These are phyloP conservation scores for Cheilinus undulatus DNA, from an alignment of 2,113 vertebrate genomes.

Conservation along the genomic window DNA sequence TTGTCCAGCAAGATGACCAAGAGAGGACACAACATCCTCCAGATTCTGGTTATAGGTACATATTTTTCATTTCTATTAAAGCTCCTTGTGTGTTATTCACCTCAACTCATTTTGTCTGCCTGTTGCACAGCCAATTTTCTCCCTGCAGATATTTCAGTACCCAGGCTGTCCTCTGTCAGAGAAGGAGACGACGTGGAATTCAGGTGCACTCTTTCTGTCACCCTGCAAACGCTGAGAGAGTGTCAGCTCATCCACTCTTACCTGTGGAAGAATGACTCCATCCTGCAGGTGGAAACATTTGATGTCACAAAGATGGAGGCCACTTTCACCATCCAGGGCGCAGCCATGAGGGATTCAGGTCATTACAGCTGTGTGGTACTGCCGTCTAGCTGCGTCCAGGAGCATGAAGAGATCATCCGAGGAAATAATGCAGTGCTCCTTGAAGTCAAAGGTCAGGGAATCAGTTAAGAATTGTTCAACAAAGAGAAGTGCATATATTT, in stretches of 20 bases:
- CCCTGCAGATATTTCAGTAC: slow-evolving; percentile 46
- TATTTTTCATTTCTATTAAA: neutral
- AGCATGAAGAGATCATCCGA: neutral
- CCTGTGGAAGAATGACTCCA: slow-evolving; percentile 47
- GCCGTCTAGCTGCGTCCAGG: slow-evolving; percentile 10
- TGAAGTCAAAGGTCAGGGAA: slow-evolving; percentile 43
- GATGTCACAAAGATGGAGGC: slow-evolving; percentile 14
- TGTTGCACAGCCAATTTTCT: slow-evolving; percentile 51
- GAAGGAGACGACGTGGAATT: slow-evolving; percentile 40
- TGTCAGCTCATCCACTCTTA: slow-evolving; percentile 48
- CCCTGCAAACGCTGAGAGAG: neutral
- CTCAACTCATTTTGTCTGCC: slow-evolving; percentile 11
- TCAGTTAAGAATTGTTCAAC: too few species aligned
- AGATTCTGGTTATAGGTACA: slow-evolving; percentile 59
- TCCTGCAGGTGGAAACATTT: slow-evolving; percentile 14
- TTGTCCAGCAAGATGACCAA: fast-evolving
- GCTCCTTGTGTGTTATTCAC: neutral
- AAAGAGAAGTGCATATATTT: too few species aligned
- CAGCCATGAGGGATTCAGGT: slow-evolving; percentile 31
- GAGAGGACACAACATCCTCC: slow-evolving; percentile 20
- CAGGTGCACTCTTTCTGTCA: slow-evolving; percentile 25
- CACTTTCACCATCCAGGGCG: slow-evolving; percentile 38
- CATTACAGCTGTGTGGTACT: slow-evolving; percentile 66
- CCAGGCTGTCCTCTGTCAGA: neutral
- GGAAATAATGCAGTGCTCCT: slow-evolving; percentile 49